Conservation (phyloP, 2,797 vertebrate genomes). For the Thaleichthys pacificus region DNA sequence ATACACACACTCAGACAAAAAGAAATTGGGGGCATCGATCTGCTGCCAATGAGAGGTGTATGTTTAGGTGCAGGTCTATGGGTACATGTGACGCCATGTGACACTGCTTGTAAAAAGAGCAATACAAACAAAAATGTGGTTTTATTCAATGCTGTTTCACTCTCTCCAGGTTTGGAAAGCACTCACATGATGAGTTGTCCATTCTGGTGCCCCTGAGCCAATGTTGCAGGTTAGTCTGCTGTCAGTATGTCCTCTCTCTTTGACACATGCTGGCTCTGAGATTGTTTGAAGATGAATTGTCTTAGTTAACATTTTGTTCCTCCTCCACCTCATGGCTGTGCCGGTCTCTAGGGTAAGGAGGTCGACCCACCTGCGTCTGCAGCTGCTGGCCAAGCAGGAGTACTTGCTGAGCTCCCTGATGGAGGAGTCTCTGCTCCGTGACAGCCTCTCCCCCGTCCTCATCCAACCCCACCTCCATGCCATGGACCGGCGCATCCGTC, state of each 20-base stretch:
- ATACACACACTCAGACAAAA: too few species aligned
- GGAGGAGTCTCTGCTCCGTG: constrained; percentile 88
- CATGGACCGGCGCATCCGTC: constrained; percentile 89
- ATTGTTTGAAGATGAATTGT: background rate
- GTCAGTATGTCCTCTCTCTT: background rate
- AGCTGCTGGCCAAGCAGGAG: constrained; percentile 92
- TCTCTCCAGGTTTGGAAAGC: constrained; percentile 88
- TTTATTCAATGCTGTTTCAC: too few species aligned
- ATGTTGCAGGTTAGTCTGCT: constrained; percentile 89
- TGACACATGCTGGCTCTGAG: background rate
- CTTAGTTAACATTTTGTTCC: background rate
- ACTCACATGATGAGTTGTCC: constrained; percentile 93
- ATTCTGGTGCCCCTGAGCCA: constrained; percentile 95
- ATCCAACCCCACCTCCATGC: constrained; percentile 89
- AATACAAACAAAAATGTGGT: background rate
- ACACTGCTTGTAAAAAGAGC: too few species aligned
- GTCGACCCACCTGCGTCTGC: constrained; percentile 90
- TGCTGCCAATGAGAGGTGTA: too few species aligned
- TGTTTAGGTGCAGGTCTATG: too few species aligned
- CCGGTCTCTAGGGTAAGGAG: constrained; percentile 80
- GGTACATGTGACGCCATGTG: too few species aligned
- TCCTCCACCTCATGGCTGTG: background rate
- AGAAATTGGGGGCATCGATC: too few species aligned
- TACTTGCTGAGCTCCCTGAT: constrained; percentile 89
- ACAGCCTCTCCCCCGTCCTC: constrained; percentile 86